These are phyloP conservation scores for Caenorhabditis plicata DNA, from an alignment of 2,888 invertebrate species.

Conservation along the genomic window DNA sequence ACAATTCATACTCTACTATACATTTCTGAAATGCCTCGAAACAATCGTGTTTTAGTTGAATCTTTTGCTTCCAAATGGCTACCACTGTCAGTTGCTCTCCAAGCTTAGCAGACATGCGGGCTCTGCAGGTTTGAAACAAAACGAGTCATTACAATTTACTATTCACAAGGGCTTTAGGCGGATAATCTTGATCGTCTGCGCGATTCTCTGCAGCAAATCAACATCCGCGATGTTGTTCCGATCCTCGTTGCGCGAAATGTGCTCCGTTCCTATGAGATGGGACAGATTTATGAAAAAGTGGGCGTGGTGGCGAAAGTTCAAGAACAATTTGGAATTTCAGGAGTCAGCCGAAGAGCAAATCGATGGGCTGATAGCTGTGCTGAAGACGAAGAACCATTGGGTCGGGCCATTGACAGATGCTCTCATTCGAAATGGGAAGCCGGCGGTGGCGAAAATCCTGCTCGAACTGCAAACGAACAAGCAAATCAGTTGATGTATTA, in stretches of 20 bases:
- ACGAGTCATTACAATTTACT: constrained; percentile 3
- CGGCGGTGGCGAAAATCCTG: constrained; percentile 22
- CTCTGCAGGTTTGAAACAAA: constrained; percentile 44
- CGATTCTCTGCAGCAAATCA: constrained; percentile 39
- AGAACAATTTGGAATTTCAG: too few species aligned
- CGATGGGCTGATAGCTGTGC: constrained; percentile 56
- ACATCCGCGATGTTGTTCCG: constrained; percentile 56
- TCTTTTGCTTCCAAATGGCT: too few species aligned
- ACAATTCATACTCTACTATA: too few species aligned
- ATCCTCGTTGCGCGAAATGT: constrained; percentile 59
- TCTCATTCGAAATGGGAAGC: constrained; percentile 57
- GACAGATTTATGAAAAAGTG: constrained; percentile 56
- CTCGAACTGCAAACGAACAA: constrained; percentile 30
- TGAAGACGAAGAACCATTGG: constrained; percentile 63
- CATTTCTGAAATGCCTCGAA: too few species aligned
- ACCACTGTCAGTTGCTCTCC: constrained; percentile 48
- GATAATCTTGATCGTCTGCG: constrained; percentile 55
- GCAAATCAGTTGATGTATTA: too few species aligned
- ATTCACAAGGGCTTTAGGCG: constrained; percentile 25
- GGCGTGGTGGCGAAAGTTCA: too few species aligned
- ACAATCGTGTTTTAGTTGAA: too few species aligned
- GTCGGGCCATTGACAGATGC: constrained; percentile 58
- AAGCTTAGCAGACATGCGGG: constrained; percentile 55
- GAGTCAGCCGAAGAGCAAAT: constrained; percentile 46
- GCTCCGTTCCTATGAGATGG: constrained; percentile 57